These are phyloP conservation scores for Drosophila navojoa DNA, from an alignment of 1,140 invertebrate genomes.

Conservation along the genomic window DNA sequence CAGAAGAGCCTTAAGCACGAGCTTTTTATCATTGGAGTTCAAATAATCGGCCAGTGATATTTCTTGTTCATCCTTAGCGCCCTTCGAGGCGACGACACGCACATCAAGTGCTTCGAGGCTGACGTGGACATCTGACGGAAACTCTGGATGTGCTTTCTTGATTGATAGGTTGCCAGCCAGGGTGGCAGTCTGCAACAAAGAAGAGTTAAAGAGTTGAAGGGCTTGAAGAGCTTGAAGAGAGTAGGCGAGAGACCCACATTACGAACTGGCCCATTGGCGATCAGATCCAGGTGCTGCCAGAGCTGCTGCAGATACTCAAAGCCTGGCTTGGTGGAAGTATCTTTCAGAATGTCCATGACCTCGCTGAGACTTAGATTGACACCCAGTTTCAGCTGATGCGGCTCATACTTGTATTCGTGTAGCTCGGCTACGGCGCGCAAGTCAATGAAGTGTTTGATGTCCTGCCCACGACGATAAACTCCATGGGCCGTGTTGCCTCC, in stretches of 20 bases:
- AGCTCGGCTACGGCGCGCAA: slow-evolving; percentile 88
- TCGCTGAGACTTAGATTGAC: slow-evolving; percentile 87
- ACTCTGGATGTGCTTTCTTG: slow-evolving; percentile 88
- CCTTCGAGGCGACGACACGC: slow-evolving; percentile 56
- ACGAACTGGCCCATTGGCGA: slow-evolving; percentile 89
- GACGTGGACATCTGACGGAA: slow-evolving; percentile 91
- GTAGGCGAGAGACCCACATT: slow-evolving; percentile 84
- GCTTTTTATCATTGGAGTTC: slow-evolving; percentile 36
- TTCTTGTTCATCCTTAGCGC: slow-evolving; percentile 44
- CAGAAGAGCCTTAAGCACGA: slow-evolving; percentile 62
- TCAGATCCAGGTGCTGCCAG: slow-evolving; percentile 86
- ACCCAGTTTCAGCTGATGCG: slow-evolving; percentile 85
- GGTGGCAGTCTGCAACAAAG: slow-evolving; percentile 85
- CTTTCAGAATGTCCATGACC: slow-evolving; percentile 86
- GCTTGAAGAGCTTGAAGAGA: neutral
- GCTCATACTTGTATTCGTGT: slow-evolving; percentile 75
- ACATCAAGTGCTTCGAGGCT: slow-evolving; percentile 89
- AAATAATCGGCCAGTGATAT: slow-evolving; percentile 63
- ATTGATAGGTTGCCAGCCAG: slow-evolving; percentile 92
- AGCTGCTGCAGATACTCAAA: slow-evolving; percentile 85
- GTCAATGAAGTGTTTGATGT: slow-evolving; percentile 88
- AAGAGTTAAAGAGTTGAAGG: neutral
- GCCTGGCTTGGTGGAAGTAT: slow-evolving; percentile 84
- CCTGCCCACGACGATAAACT: slow-evolving; percentile 85
- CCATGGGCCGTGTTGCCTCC: slow-evolving; percentile 86